Conservation (phyloP, 2,113 vertebrate genomes). For the Pluvianellus socialis region DNA sequence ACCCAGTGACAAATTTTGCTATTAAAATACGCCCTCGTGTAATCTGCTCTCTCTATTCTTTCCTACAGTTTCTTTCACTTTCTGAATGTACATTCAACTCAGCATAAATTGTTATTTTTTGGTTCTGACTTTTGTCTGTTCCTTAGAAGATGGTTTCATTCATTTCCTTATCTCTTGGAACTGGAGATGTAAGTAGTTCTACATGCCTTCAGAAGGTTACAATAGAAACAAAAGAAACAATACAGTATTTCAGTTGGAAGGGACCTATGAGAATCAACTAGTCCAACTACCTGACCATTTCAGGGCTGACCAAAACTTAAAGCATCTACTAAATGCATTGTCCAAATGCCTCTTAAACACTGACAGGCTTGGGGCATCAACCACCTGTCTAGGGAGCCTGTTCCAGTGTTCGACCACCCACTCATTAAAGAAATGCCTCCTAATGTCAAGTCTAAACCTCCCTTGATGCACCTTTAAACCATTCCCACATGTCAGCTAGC, state of each 20-base stretch:
- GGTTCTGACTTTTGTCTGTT: not conserved
- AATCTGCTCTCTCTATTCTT: not conserved
- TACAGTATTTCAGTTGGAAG: not conserved
- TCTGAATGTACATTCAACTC: not conserved
- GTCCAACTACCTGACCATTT: not conserved
- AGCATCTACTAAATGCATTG: not conserved
- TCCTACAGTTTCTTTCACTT: not conserved
- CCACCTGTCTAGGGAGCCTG: not conserved
- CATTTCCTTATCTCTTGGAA: not conserved
- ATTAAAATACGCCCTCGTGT: not conserved
- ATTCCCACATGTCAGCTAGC: not conserved
- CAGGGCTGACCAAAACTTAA: not conserved
- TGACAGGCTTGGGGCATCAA: not conserved
- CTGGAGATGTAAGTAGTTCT: not conserved
- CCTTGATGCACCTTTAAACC: not conserved
- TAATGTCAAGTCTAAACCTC: not conserved
- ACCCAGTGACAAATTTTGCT: not conserved
- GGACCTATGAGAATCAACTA: not conserved
- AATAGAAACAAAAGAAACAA: not conserved
- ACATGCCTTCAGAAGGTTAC: not conserved
- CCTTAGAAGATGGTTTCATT: not conserved
- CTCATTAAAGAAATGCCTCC: not conserved
- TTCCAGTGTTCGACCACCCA: not conserved
- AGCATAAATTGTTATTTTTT: not conserved
- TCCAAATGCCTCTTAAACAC: not conserved